Conservation (phyloP, 2,113 vertebrate species). For the Chaetodon trifascialis region DNA sequence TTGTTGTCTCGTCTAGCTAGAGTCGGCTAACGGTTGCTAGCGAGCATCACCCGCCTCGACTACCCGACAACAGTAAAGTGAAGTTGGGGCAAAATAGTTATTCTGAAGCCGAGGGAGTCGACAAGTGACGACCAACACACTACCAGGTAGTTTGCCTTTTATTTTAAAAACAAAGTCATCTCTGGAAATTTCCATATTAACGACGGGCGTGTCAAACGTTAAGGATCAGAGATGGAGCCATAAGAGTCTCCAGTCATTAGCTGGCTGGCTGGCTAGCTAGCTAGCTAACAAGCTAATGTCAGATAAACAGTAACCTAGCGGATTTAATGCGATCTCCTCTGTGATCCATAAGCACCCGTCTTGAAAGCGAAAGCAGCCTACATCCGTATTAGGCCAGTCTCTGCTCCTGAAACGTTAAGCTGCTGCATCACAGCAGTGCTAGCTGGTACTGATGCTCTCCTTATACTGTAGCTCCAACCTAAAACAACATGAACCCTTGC, state of each 20-base stretch:
- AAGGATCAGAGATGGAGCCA: slow-evolving; percentile 9
- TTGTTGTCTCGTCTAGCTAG: slow-evolving; percentile 68
- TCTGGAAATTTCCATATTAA: background rate
- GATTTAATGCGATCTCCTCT: slow-evolving; percentile 31
- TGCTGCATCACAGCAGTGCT: slow-evolving; percentile 19
- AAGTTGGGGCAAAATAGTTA: slow-evolving; percentile 19
- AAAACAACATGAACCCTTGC: background rate
- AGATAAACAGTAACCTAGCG: slow-evolving; percentile 14
- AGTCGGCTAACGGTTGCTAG: slow-evolving; percentile 50
- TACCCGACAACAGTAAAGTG: slow-evolving; percentile 3
- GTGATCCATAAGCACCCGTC: slow-evolving; percentile 25
- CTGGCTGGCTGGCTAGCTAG: slow-evolving; percentile 13
- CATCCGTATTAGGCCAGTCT: slow-evolving; percentile 43
- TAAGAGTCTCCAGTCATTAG: slow-evolving; percentile 9
- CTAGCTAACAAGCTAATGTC: slow-evolving; percentile 58
- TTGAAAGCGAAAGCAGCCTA: slow-evolving; percentile 54
- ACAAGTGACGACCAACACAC: slow-evolving; percentile 34
- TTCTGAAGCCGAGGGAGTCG: slow-evolving; percentile 11
- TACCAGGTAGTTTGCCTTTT: slow-evolving; percentile 44
- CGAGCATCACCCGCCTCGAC: slow-evolving; percentile 49
- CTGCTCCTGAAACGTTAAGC: slow-evolving; percentile 34
- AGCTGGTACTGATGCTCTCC: slow-evolving; percentile 19
- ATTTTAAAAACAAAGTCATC: background rate
- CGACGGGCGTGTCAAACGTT: slow-evolving; percentile 7
- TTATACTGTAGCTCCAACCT: background rate